Percentiles rank a stretch among this genome's conserved stretches.
Evolutionary conservation across 2,113 vertebrate genomes (phyloP).

Genomic region (Colinus virginianus): DNA sequence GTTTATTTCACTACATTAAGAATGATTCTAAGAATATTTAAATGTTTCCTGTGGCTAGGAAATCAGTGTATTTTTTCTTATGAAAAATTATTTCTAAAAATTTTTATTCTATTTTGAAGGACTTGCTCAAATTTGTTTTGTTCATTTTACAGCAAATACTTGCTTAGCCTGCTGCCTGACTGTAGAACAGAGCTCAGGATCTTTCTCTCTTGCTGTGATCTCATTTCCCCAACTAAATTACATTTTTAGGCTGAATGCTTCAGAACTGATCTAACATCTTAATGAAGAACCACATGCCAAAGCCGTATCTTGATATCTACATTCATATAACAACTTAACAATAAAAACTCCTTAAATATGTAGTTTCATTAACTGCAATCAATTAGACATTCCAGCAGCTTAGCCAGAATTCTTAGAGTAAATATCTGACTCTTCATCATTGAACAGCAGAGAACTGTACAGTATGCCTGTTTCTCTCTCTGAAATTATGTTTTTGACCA

Average conservation of each 20-base stretch:
- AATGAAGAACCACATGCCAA: neutral
- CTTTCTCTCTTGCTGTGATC: neutral
- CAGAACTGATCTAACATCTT: neutral
- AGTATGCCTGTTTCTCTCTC: neutral
- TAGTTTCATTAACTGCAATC: neutral
- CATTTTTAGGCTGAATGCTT: neutral
- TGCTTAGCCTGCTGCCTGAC: neutral
- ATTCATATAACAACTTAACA: neutral
- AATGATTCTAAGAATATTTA: constrained; percentile 20
- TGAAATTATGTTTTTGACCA: neutral
- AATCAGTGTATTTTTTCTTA: neutral
- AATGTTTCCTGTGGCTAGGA: neutral
- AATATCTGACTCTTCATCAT: neutral
- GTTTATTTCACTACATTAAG: constrained; percentile 63
- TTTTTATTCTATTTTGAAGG: neutral
- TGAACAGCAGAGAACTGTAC: neutral
- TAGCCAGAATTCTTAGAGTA: neutral
- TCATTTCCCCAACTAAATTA: neutral
- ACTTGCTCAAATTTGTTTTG: neutral
- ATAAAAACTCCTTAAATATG: neutral
- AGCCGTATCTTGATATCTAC: neutral
- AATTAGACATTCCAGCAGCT: neutral
- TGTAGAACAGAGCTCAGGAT: neutral
- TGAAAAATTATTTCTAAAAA: neutral
- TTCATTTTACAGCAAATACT: fast-evolving